A percentile compares a stretch with the other conserved stretches of the same genome.
Evolutionary conservation across 1,140 invertebrate species (phyloP).

Genomic region (Palaemon carinicauda): DNA sequence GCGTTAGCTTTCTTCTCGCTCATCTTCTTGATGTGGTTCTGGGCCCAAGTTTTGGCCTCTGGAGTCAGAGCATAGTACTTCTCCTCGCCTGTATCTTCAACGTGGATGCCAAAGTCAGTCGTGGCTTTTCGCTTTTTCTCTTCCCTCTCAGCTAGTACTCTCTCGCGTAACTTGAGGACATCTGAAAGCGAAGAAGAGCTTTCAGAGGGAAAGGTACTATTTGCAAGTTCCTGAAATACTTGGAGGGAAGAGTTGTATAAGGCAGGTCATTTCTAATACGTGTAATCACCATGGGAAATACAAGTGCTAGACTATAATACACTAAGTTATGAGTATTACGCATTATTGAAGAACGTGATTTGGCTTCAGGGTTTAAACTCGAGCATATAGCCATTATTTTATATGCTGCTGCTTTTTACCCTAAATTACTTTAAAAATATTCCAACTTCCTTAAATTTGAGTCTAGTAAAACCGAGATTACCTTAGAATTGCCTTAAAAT

Average conservation of each 20-base stretch:
- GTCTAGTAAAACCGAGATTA: no score
- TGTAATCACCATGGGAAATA: no score
- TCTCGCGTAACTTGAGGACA: conserved; percentile 22
- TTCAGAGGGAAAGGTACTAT: neutral
- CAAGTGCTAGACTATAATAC: no score
- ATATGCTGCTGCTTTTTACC: no score
- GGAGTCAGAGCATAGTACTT: conserved; percentile 43
- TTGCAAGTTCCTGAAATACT: neutral
- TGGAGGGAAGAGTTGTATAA: neutral
- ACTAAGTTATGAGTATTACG: no score
- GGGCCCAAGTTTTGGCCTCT: conserved; percentile 32
- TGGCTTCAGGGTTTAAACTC: no score
- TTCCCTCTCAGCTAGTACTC: conserved; percentile 26
- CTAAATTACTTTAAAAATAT: no score
- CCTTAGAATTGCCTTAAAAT: no score
- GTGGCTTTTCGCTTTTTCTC: neutral
- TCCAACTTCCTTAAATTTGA: no score
- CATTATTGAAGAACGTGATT: no score
- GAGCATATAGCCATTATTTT: no score
- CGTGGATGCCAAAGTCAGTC: conserved; percentile 21
- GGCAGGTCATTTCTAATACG: no score
- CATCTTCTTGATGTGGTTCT: conserved; percentile 8
- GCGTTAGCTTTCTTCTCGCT: neutral
- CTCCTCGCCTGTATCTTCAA: conserved; percentile 27
- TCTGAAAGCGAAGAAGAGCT: neutral